Evolutionary conservation across 2,797 vertebrate genomes (phyloP).

Genomic region (Scarus forsteni): DNA sequence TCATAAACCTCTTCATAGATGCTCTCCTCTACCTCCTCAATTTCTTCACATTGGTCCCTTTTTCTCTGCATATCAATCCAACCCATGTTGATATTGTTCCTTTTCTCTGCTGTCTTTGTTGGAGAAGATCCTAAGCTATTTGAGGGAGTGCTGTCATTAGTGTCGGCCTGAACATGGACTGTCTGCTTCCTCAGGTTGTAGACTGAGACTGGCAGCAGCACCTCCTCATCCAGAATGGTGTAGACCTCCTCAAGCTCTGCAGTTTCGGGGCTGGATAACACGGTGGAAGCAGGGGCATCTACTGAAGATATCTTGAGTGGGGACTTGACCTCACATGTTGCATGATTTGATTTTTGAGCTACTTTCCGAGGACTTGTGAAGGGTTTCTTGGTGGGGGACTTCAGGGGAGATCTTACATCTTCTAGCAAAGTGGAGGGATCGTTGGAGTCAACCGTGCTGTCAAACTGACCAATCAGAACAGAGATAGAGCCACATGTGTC

Average conservation of each 20-base stretch:
- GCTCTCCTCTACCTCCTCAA: conserved; percentile 66
- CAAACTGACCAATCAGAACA: conserved; percentile 89
- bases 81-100: conserved; percentile 20
- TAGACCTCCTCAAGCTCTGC: conserved; percentile 83
- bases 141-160: conserved; percentile 35
- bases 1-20: conserved; percentile 79
- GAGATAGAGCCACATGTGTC: conserved; percentile 90
- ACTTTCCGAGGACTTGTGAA: conserved; percentile 42
- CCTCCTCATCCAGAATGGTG: conserved; percentile 85
- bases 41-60: conserved; percentile 26
- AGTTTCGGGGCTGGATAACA: conserved; percentile 84
- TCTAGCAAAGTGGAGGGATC: conserved; percentile 32
- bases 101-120: conserved; percentile 45
- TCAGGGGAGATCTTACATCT: conserved; percentile 59
- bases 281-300: conserved; percentile 47
- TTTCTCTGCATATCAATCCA: conserved; percentile 40
- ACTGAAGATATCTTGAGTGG: conserved; percentile 26
- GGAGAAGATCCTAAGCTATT: conserved; percentile 63
- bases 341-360: conserved; percentile 43
- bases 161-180: conserved; percentile 53
- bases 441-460: conserved; percentile 79
- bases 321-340: conserved; percentile 36
- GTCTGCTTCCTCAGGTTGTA: conserved; percentile 72
- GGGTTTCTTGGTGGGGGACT: conserved; percentile 27
- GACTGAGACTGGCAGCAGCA: conserved; percentile 78